Conservation (phyloP, 2,888 invertebrate genomes). For the Patella depressa region DNA sequence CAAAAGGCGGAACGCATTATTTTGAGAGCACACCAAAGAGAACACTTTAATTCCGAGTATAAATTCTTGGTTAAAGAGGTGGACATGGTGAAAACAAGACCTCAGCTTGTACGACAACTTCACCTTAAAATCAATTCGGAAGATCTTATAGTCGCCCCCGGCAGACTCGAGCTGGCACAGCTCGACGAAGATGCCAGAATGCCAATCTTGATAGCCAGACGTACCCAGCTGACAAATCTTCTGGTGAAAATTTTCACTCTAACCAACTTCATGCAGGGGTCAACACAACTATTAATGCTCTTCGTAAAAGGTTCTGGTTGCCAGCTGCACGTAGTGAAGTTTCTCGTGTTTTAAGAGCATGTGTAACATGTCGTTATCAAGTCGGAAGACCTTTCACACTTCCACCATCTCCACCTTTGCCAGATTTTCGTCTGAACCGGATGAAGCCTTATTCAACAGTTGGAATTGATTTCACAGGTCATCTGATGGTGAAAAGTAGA, state of each 20-base stretch:
- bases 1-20: too few relatives aligned
- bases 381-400: background rate
- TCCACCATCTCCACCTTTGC: background rate
- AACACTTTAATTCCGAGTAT: too few relatives aligned
- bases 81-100: background rate
- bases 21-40: background rate
- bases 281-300: background rate
- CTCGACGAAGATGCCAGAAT: background rate
- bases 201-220: background rate
- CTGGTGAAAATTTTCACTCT: too few relatives aligned
- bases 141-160: background rate
- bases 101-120: too few relatives aligned
- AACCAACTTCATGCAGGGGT: too few relatives aligned
- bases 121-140: background rate
- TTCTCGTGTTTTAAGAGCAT: background rate
- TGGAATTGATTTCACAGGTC: constrained; percentile 9
- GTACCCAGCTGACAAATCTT: too few relatives aligned
- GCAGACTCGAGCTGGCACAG: background rate
- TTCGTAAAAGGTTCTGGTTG: background rate
- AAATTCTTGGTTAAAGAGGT: too few relatives aligned
- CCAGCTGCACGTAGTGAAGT: constrained; percentile 1
- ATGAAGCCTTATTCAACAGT: constrained; percentile 3
- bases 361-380: background rate
- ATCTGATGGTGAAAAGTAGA: background rate
- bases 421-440: background rate